Percentiles rank a stretch among this genome's conserved stretches.
phyloP scores from a whole-genome alignment of 2,888 invertebrate species.

The Laothoe populi region DNA sequence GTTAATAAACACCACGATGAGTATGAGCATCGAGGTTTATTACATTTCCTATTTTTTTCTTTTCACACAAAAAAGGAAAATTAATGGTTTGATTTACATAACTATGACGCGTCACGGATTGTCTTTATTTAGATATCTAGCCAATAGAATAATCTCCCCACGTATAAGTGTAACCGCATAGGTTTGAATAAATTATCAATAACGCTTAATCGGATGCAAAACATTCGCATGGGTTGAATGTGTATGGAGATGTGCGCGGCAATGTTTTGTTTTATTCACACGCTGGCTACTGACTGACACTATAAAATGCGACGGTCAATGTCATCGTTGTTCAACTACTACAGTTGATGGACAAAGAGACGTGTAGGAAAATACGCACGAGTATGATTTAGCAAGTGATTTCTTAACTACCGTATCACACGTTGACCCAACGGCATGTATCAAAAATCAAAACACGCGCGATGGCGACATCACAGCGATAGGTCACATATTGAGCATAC shows the following conservation, averaged over 20 bases:
- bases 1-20: slow-evolving; percentile 54
- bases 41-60: slow-evolving; percentile 45
- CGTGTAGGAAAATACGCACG: slow-evolving; percentile 46
- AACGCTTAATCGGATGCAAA: slow-evolving; percentile 57
- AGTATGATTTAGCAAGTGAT: slow-evolving; percentile 14
- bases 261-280: slow-evolving; percentile 48
- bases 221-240: slow-evolving; percentile 39
- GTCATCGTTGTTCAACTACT: slow-evolving; percentile 49
- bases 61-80: slow-evolving; percentile 62
- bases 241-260: slow-evolving; percentile 39
- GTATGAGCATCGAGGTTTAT: slow-evolving; percentile 49
- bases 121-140: slow-evolving; percentile 61
- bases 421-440: slow-evolving; percentile 5
- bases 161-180: slow-evolving; percentile 49
- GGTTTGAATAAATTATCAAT: slow-evolving; percentile 65
- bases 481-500: slow-evolving; percentile 30
- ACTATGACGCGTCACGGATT: slow-evolving; percentile 56
- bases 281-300: slow-evolving; percentile 46
- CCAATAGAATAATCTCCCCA: slow-evolving; percentile 52
- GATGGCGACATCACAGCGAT: slow-evolving; percentile 36
- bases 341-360: slow-evolving; percentile 52
- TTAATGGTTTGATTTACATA: slow-evolving; percentile 72
- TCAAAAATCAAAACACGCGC: slow-evolving; percentile 24
- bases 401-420: slow-evolving; percentile 26
- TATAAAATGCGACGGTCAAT: slow-evolving; percentile 58